Percentiles rank a stretch among this genome's conserved stretches.
These are phyloP conservation scores for Rhingia campestris DNA, from an alignment of 2,888 invertebrate genomes.

Conservation along the genomic window DNA sequence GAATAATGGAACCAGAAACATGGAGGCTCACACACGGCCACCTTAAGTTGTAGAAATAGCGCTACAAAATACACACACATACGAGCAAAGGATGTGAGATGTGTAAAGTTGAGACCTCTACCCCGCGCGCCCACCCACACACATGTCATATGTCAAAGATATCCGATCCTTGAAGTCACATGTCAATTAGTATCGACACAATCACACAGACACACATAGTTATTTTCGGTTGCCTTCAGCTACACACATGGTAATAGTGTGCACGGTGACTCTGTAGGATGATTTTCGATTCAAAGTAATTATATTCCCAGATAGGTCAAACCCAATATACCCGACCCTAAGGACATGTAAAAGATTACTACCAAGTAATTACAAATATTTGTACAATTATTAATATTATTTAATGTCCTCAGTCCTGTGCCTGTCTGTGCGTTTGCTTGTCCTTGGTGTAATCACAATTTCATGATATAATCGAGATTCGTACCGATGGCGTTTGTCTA, in stretches of 20 bases:
- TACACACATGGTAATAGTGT: not conserved
- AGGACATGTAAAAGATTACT: conserved; percentile 69
- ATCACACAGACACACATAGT: conserved; percentile 29
- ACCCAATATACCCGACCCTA: conserved; percentile 31
- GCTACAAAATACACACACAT: conserved; percentile 35
- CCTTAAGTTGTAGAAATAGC: conserved; percentile 29
- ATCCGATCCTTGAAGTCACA: conserved; percentile 72
- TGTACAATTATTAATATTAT: conserved; percentile 72
- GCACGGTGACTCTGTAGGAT: not conserved
- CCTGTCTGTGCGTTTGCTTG: conserved; percentile 10
- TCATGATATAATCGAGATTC: conserved; percentile 65
- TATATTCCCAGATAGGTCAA: conserved; percentile 56
- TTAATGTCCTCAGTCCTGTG: conserved; percentile 45
- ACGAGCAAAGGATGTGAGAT: conserved; percentile 57
- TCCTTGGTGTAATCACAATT: conserved; percentile 65
- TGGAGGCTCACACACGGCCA: conserved; percentile 1
- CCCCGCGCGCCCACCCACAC: conserved; percentile 1
- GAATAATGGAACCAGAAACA: conserved; percentile 56
- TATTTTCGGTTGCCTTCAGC: conserved; percentile 36
- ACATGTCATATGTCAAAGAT: conserved; percentile 68
- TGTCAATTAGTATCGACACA: conserved; percentile 68
- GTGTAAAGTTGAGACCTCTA: conserved; percentile 9
- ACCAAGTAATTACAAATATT: conserved; percentile 73
- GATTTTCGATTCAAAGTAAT: conserved; percentile 61
- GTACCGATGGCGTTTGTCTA: conserved; percentile 24